Evolutionary conservation across 2,113 vertebrate genomes (phyloP).

Genomic region (Steatornis caripensis): DNA sequence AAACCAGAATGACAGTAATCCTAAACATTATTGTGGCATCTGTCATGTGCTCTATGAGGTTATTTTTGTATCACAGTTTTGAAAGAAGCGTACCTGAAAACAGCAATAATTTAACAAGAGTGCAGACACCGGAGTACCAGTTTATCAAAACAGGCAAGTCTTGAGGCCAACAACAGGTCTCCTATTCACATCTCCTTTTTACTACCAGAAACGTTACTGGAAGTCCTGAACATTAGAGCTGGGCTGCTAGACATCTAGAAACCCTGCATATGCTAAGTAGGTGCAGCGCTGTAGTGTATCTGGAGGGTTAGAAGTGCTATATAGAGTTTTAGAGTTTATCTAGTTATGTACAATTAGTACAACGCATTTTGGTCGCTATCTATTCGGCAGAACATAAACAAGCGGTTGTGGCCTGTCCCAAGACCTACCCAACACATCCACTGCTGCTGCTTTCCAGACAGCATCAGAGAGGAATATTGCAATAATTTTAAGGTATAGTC

Average conservation of each 20-base stretch:
- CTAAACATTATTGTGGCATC: background rate
- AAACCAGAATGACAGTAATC: background rate
- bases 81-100: background rate
- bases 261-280: background rate
- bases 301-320: background rate
- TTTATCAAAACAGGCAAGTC: background rate
- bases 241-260: background rate
- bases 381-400: background rate
- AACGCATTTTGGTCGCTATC: background rate
- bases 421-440: accelerated
- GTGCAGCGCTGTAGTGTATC: background rate
- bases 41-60: background rate
- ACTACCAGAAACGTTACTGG: background rate
- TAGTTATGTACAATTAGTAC: background rate
- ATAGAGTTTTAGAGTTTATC: background rate
- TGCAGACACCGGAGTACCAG: background rate
- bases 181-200: background rate
- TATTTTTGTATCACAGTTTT: background rate
- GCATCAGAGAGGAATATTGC: background rate
- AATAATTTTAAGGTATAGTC: background rate
- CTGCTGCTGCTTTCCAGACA: background rate
- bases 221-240: background rate
- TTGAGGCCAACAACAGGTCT: background rate
- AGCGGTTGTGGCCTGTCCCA: background rate
- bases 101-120: background rate